A percentile compares a stretch with the other conserved stretches of the same genome.
phyloP scores from a whole-genome alignment of 2,888 invertebrate genomes.

The Agrilus mali region DNA sequence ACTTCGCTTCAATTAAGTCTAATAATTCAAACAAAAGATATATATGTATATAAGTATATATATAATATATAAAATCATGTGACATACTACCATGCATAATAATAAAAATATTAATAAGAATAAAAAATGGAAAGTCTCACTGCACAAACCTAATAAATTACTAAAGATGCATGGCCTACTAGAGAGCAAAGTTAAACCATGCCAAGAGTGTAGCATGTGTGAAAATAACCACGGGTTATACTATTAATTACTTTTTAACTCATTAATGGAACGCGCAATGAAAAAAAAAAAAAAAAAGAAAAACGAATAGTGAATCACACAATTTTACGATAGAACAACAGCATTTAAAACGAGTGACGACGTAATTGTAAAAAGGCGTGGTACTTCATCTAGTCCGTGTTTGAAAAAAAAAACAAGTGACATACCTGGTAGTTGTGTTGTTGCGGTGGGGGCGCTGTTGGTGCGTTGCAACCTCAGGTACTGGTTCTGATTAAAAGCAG shows the following conservation, averaged over 20 bases:
- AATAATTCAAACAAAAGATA: too few species aligned
- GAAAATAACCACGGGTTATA: neutral
- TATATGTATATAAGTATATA: too few species aligned
- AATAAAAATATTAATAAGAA: too few species aligned
- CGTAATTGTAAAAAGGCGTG: too few species aligned
- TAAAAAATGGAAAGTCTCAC: constrained; percentile 6
- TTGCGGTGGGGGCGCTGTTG: constrained; percentile 42
- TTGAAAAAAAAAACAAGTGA: constrained; percentile 3
- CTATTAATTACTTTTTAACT: neutral
- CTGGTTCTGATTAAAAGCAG: constrained; percentile 33
- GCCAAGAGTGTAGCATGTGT: constrained; percentile 10
- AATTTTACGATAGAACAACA: too few species aligned
- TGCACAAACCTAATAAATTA: constrained; percentile 17
- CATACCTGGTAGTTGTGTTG: constrained; percentile 48
- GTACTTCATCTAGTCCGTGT: too few species aligned
- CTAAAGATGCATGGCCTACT: constrained; percentile 21
- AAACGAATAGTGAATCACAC: too few species aligned
- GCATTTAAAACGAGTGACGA: too few species aligned
- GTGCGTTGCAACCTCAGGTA: constrained; percentile 46
- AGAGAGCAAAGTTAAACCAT: constrained; percentile 18
- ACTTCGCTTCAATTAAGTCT: too few species aligned
- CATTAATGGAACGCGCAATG: constrained; percentile 3
- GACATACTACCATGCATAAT: constrained; percentile 17
- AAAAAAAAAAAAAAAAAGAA: too few species aligned
- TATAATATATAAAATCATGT: constrained; percentile 8